These are phyloP conservation scores for Hydrozoanthus tunicans DNA, from an alignment of 64 coral and sea anemone species.

Conservation along the genomic window DNA sequence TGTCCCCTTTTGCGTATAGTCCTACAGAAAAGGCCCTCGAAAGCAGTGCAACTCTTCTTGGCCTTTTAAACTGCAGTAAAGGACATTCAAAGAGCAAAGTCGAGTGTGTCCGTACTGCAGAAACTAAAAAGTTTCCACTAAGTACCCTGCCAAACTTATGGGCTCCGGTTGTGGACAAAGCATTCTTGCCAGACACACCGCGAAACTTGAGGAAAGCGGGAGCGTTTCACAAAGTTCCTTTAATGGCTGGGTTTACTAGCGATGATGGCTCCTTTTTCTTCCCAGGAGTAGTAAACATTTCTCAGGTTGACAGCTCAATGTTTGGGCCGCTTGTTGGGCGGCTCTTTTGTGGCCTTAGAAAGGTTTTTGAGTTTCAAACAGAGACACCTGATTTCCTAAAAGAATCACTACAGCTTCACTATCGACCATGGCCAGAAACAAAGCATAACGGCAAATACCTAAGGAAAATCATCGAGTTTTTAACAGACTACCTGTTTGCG, in stretches of 20 bases:
- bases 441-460: neutral
- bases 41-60: neutral
- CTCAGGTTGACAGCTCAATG: neutral
- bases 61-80: neutral
- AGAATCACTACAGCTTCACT: constrained; percentile 55
- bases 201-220: constrained; percentile 56
- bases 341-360: neutral
- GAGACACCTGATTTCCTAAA: neutral
- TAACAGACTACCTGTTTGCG: constrained; percentile 62
- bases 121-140: neutral
- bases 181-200: constrained; percentile 67
- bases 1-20: constrained; percentile 15
- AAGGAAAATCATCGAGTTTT: constrained; percentile 39
- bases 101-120: neutral
- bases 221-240: constrained; percentile 60
- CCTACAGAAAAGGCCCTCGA: neutral
- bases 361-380: neutral
- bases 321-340: neutral
- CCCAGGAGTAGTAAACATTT: neutral
- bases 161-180: constrained; percentile 69
- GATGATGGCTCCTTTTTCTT: constrained; percentile 80
- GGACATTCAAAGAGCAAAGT: neutral
- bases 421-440: constrained; percentile 70
- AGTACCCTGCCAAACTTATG: constrained; percentile 43
- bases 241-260: constrained; percentile 68